These are phyloP conservation scores for Teleogryllus occipitalis DNA, from an alignment of 1,140 invertebrate genomes.

Conservation along the genomic window DNA sequence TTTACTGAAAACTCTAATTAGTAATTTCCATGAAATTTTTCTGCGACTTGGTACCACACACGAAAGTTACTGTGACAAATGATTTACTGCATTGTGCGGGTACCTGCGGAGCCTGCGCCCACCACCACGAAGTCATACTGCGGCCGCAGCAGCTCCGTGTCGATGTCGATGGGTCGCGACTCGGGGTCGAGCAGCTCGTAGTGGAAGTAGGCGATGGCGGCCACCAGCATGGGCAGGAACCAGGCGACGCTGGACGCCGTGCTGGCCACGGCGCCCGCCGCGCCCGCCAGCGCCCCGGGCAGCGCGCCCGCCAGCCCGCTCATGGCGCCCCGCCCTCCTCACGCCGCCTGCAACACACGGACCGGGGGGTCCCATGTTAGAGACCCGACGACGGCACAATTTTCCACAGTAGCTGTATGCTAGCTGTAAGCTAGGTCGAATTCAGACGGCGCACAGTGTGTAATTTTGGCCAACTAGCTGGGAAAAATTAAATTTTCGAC, in stretches of 20 bases:
- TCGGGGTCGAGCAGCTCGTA: slow-evolving; percentile 70
- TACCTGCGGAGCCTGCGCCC: slow-evolving; percentile 90
- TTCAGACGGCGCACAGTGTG: too few species aligned
- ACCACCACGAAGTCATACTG: slow-evolving; percentile 82
- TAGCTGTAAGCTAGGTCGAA: too few species aligned
- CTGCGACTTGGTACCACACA: too few species aligned
- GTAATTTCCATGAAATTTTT: too few species aligned
- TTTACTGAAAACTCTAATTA: too few species aligned
- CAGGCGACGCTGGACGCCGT: slow-evolving; percentile 53
- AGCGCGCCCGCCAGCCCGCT: slow-evolving; percentile 44
- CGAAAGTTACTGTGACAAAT: too few species aligned
- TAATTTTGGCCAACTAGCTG: too few species aligned
- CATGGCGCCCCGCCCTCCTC: slow-evolving; percentile 31
- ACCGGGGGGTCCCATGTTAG: too few species aligned
- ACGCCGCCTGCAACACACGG: not conserved
- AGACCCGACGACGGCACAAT: too few species aligned
- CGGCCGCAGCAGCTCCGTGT: slow-evolving; percentile 50
- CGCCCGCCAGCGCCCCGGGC: slow-evolving; percentile 39
- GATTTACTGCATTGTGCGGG: too few species aligned
- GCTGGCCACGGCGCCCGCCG: slow-evolving; percentile 35
- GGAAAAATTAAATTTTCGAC: too few species aligned
- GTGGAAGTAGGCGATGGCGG: slow-evolving; percentile 73
- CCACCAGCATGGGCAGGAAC: slow-evolving; percentile 70
- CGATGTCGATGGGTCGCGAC: slow-evolving; percentile 56
- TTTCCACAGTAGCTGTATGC: too few species aligned